Base-by-base conservation (phyloP, 2,888 invertebrate genomes). In the Amiota mariae region DNA sequence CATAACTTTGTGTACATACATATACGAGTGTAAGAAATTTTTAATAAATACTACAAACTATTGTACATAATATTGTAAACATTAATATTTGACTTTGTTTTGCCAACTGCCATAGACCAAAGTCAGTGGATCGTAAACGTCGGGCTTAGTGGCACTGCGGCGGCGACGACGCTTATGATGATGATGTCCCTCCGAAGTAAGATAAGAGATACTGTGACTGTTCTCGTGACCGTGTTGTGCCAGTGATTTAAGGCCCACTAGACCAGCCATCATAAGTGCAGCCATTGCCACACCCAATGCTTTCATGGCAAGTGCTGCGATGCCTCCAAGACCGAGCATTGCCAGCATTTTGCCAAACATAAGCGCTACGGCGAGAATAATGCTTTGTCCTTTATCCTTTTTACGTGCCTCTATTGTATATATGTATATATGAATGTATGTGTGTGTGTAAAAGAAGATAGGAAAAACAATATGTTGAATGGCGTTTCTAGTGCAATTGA, bases 311-410 rank as follows among this genome's bases (percentile, higher is more conserved):
- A 96, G 88, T 0, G 95, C 92, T 78, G 94, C 95, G 1, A 95
- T 90, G 13, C 94, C 94, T 49, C 95, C 95, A 11, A 95, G 91
- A 59, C 95, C 95, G 72, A 95, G 91, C 0, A 95, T 94, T 0
- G 94, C 94, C 85, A 95, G 89, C 86, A 94, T 93, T 88, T 95
- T 95, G 73, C 94, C 95, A 90, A 95, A 94, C 94, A 95, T 94
- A 77, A 95, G 82, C 0, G 94, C 94, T 81, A 94, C 89, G 72
- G 85, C 82, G 72, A 93, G 80, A 82, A 93, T 86, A 0, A 94
- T 86, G 0, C 92, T 57, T 92, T 92, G 92, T 4, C 92, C 92
- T 11, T 92, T 93, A 20, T 92, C 92, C 82, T 92, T 93, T 71
- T 92, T 93, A 86, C 93, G 91, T 11, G 92, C 92, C 79, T 91